A percentile compares a stretch with the other conserved stretches of the same genome.
These are phyloP conservation scores for Crax fasciolata DNA, from an alignment of 2,797 vertebrate species.

Conservation along the genomic window DNA sequence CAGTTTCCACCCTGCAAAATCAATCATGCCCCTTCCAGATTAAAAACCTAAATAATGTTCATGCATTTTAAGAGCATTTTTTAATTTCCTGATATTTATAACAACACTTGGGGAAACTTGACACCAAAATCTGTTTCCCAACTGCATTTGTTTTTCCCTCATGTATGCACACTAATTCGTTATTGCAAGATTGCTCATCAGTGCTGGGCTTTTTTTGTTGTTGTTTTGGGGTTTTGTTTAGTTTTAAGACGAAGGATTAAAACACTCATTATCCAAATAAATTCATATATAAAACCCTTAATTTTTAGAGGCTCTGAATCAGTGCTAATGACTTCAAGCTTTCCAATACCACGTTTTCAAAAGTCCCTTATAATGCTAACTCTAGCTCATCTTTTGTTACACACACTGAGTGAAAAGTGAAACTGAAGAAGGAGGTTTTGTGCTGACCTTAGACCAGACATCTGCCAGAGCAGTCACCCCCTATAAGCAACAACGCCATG, in stretches of 20 bases:
- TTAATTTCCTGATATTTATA: conserved; percentile 80
- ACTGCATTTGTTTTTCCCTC: conserved; percentile 77
- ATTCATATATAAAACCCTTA: background rate
- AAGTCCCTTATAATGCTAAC: conserved; percentile 44
- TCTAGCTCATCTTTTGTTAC: conserved; percentile 59
- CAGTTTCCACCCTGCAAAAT: conserved; percentile 77
- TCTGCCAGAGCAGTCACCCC: conserved; percentile 38
- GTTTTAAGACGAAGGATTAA: conserved; percentile 41
- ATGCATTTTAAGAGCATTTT: conserved; percentile 77
- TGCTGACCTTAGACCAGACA: conserved; percentile 62
- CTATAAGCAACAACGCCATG: background rate
- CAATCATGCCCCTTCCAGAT: conserved; percentile 79
- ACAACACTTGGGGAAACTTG: conserved; percentile 77
- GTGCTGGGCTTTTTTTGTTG: conserved; percentile 26
- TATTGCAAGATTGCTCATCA: conserved; percentile 73
- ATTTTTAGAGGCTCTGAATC: conserved; percentile 15
- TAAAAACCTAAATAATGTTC: conserved; percentile 78
- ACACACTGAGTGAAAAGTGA: conserved; percentile 27
- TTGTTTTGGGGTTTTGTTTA: conserved; percentile 37
- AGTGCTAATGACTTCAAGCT: conserved; percentile 37
- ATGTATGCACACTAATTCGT: conserved; percentile 68
- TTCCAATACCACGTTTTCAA: conserved; percentile 30
- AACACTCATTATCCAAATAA: conserved; percentile 57
- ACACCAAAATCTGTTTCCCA: conserved; percentile 76
- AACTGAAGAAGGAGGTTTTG: conserved; percentile 59